Conservation (phyloP, 1,140 invertebrate species). For the Zaprionus lachaisei region DNA sequence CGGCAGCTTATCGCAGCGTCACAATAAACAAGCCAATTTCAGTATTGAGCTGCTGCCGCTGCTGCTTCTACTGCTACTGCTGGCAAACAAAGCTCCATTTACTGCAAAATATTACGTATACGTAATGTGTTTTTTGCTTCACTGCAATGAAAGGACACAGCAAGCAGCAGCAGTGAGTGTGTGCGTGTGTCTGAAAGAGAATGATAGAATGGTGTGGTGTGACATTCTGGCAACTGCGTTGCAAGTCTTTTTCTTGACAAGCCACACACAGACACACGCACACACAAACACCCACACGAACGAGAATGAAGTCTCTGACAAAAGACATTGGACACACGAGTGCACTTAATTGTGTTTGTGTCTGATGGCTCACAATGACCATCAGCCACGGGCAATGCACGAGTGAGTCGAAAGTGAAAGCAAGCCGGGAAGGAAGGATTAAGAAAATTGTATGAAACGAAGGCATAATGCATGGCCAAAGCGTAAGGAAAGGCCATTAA, state of each 20-base stretch:
- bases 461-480: background rate
- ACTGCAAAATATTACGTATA: constrained; percentile 68
- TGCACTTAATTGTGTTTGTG: constrained; percentile 66
- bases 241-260: constrained; percentile 44
- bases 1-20: constrained; percentile 41
- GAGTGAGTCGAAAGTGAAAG: constrained; percentile 34
- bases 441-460: constrained; percentile 21
- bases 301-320: constrained; percentile 24
- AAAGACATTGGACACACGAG: constrained; percentile 46
- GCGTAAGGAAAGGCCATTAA: background rate
- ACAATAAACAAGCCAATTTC: constrained; percentile 71
- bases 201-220: constrained; percentile 38
- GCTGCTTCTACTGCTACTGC: constrained; percentile 7
- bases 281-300: constrained; percentile 13
- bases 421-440: constrained; percentile 8
- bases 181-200: constrained; percentile 1
- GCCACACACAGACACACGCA: constrained; percentile 8
- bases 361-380: constrained; percentile 49
- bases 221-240: constrained; percentile 52
- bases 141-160: constrained; percentile 36
- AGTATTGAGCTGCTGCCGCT: constrained; percentile 29
- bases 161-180: background rate
- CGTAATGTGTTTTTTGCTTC: constrained; percentile 35
- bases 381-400: constrained; percentile 14
- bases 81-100: constrained; percentile 72